Evolutionary conservation across 2,797 vertebrate species (phyloP), one percentile per base, ranked within the genome.

Genomic region (Microhierax caerulescens): DNA sequence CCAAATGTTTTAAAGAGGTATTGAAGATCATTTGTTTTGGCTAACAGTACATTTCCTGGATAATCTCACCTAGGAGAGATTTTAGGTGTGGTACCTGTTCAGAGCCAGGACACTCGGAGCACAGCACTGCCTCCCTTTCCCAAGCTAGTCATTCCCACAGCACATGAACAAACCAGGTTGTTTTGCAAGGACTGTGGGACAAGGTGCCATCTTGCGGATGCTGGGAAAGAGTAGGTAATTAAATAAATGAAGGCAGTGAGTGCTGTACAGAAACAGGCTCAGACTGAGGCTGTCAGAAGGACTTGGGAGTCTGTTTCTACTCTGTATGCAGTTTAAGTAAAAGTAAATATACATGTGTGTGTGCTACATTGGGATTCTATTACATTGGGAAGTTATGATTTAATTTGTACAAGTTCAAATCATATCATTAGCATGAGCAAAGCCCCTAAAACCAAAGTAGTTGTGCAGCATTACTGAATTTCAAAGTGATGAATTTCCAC

Each of bases 111-210:
- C 60, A 28, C 39, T 70, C 78, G 64, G 36, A 50, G 45, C 53
- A 48, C 39, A 32, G 27, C 39, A 8, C n/a, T 83, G 34, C 37
- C 14, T 63, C 47, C 8, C 0, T 79, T 78, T 65, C 79, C 53
- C 34, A 63, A 59, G 22, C 20, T 20, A 1, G 0, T 47, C 25
- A 17, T 51, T 78, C 37, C 51, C 21, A 43, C 9, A 0, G 0
- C 20, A 28, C 21, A 2, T 32, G 39, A 60, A 36, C 0, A 0
- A 82, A 57, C 28, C 9, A 22, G 39, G 37, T 0, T 1, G 21
- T 34, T 83, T 82, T 65, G 51, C 47, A 59, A 45, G 72, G 28
- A 17, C 18, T 4, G 0, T 27, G 39, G 50, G 56, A 60, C 34
- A 37, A 51, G n/a, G 13, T 22, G 12, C 13, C 36, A 28, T 32